Evolutionary conservation across 2,888 invertebrate genomes (phyloP).

Genomic region (Coenonympha arcania): DNA sequence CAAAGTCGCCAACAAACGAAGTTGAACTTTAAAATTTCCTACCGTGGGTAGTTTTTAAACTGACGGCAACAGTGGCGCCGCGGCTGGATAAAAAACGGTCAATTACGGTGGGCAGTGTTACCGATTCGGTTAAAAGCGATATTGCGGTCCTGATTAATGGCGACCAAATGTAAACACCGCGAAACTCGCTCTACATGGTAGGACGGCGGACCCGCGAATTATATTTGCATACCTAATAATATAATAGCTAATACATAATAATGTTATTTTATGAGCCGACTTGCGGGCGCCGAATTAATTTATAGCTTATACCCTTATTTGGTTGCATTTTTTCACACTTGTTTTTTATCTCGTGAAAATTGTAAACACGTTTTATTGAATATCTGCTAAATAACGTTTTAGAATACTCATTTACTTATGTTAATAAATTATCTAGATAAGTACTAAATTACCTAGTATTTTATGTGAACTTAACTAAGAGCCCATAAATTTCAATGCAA

Average conservation of each 20-base stretch:
- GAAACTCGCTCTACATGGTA: constrained; percentile 34
- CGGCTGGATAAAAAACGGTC: constrained; percentile 30
- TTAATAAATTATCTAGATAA: no score
- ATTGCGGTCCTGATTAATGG: constrained; percentile 36
- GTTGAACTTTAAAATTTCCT: constrained; percentile 10
- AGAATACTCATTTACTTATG: no score
- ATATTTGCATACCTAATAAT: constrained; percentile 36
- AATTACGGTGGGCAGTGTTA: constrained; percentile 31
- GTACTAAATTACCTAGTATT: background rate
- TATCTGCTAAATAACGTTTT: no score
- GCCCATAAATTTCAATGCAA: background rate
- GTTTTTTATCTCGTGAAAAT: constrained; percentile 1
- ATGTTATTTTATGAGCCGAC: constrained; percentile 30
- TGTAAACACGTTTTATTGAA: background rate
- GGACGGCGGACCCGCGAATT: constrained; percentile 25
- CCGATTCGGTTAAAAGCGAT: constrained; percentile 38
- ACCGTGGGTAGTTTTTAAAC: constrained; percentile 12
- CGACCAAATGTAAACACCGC: constrained; percentile 44
- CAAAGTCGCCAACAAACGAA: background rate
- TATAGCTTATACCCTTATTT: constrained; percentile 20
- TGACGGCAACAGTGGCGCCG: constrained; percentile 39
- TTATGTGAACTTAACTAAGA: background rate
- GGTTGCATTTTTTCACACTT: constrained; percentile 15
- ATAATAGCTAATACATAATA: constrained; percentile 30
- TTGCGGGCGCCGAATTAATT: constrained; percentile 30